Base-by-base conservation (phyloP, 2,888 invertebrate genomes). In the Xylota sylvarum region DNA sequence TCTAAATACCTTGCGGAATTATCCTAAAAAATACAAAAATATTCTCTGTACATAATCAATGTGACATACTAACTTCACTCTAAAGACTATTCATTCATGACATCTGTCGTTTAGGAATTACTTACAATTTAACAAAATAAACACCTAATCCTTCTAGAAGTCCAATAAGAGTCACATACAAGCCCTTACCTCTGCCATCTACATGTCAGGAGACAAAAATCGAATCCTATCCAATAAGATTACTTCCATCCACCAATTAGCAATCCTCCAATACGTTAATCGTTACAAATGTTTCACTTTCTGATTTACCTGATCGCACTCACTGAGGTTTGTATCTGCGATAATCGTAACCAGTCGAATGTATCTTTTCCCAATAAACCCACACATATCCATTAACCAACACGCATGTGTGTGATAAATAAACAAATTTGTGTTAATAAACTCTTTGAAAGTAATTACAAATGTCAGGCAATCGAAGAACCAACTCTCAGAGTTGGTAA, bases 381-480 rank as follows among this genome's bases (percentile, higher is more conserved):
- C 17, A 35, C 32, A 12, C 32, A 14, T 19, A 32, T 32, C 6
- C 19, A 19, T n/a, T 23, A n/a, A n/a, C n/a, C n/a, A 52, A 17
- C 10, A 50, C 37, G n/a, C n/a, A n/a, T 12, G 48, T n/a, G 17
- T 46, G 23, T 30, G 43, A 17, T 50, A 73, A 58, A 60, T 37
- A 67, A 67, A 81, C 74, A 73, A 80, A 69, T 81, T 74, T 52
- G 19, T 43, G 74, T 50, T 72, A 64, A 77, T 76, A 72, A 76
- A 60, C 55, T 76, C 64, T 55, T 65, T 43, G 19, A 48, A 35
- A 17, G 55, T 86, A 86, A 86, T 86, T 86, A 78, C 82, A 82
- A 72, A 30, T 78, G 82, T 86, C 86, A 86, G 86, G 86, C 82
- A 78, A 86, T 78, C 73, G 35, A 19, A 72, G 46, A 46, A 37